Percentiles rank a stretch among this genome's conserved stretches.
Evolutionary conservation across 2,888 invertebrate species (phyloP).

Genomic region (Andrena minutula): DNA sequence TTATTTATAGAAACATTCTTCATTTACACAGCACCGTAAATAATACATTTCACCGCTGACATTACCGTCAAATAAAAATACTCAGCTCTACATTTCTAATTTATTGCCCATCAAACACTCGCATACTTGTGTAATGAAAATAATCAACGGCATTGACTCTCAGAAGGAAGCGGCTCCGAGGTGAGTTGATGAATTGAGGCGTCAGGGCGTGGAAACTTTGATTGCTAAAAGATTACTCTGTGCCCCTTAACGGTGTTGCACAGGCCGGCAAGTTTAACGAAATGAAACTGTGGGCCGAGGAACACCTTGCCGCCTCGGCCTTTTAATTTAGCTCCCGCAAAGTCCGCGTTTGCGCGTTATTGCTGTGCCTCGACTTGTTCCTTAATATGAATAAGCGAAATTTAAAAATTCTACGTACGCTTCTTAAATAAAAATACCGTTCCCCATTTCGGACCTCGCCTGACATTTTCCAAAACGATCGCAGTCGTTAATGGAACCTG

Average conservation of each 20-base stretch:
- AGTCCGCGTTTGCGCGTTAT: slow-evolving; percentile 18
- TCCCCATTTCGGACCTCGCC: too few relatives aligned
- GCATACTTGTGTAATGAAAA: background rate
- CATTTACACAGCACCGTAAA: too few relatives aligned
- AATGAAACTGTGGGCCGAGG: slow-evolving; percentile 4
- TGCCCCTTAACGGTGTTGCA: background rate
- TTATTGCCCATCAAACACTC: too few relatives aligned
- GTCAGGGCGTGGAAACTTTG: slow-evolving; percentile 30
- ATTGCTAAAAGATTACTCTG: slow-evolving; percentile 46
- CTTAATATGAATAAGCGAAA: too few relatives aligned
- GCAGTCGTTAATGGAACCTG: slow-evolving; percentile 7
- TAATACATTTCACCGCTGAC: too few relatives aligned
- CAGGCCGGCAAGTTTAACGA: slow-evolving; percentile 21
- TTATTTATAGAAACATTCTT: too few relatives aligned
- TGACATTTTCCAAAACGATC: background rate
- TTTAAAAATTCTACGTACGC: too few relatives aligned
- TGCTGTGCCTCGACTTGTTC: background rate
- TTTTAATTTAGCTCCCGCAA: slow-evolving; percentile 4
- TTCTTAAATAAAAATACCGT: too few relatives aligned
- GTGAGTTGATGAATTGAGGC: slow-evolving; percentile 16
- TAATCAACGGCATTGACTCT: too few relatives aligned
- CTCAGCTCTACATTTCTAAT: too few relatives aligned
- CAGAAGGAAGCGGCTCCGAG: background rate
- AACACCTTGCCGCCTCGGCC: background rate
- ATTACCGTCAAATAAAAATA: too few relatives aligned